These are phyloP conservation scores for Enteromius treurensis DNA, from an alignment of 2,797 vertebrate species.

Conservation along the genomic window DNA sequence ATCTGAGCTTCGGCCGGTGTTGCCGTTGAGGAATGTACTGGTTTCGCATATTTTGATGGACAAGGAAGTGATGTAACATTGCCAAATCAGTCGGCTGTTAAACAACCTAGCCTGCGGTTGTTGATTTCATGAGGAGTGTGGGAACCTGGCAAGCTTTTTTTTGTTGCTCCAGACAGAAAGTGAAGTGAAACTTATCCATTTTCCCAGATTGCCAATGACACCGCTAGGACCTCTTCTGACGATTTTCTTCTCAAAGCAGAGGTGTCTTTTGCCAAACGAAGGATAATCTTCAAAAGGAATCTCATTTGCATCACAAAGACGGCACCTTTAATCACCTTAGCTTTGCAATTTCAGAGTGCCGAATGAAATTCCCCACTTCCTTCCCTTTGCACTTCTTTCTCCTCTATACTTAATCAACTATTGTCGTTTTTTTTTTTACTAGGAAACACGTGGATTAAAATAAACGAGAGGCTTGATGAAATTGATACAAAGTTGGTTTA, in stretches of 20 bases:
- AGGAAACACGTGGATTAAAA: constrained; percentile 41
- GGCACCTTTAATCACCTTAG: constrained; percentile 50
- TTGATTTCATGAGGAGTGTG: background rate
- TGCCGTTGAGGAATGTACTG: background rate
- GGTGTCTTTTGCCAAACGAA: constrained; percentile 22
- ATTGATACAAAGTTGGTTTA: constrained; percentile 46
- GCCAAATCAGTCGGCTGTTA: background rate
- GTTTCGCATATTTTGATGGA: constrained; percentile 7
- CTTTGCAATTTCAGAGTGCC: constrained; percentile 25
- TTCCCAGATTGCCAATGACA: constrained; percentile 48
- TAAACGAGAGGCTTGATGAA: constrained; percentile 47
- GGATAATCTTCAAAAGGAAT: constrained; percentile 47
- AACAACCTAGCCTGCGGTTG: background rate
- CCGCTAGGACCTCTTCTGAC: constrained; percentile 1
- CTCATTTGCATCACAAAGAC: constrained; percentile 52
- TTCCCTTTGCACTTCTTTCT: constrained; percentile 32
- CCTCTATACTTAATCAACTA: constrained; percentile 46
- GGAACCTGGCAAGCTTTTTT: background rate
- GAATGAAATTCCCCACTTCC: constrained; percentile 39
- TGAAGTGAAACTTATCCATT: constrained; percentile 40
- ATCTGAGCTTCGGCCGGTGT: background rate
- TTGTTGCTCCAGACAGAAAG: constrained; percentile 15
- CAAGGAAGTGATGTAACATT: background rate
- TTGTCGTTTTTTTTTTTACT: constrained; percentile 38
- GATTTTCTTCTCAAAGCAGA: constrained; percentile 49